Base-by-base conservation (phyloP, 2,888 invertebrate species). In the Conchocele bisecta region DNA sequence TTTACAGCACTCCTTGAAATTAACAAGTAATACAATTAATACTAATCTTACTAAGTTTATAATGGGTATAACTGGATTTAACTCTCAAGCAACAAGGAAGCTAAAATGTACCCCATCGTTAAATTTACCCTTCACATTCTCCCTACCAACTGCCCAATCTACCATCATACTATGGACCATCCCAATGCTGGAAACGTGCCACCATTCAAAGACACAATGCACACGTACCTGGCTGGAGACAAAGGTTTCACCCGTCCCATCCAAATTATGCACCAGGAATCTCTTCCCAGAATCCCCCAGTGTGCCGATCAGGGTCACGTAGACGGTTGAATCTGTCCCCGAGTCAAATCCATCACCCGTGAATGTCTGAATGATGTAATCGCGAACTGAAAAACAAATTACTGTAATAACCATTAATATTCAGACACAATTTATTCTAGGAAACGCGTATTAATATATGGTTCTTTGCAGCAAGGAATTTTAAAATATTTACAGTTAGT, bases 281-380 rank as follows among this genome's bases (percentile, higher is more conserved):
- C 88, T 67, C 68, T 78, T 82, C 4, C 89, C 89, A 15, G 84
- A 79, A 71, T 89, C 88, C 11, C 86, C 87, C 9, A 82, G 58
- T 7, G 82, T 83, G 15, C 89, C 89, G 46, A 84, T 75, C 11
- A 88, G 56, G 15, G 78, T 84, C 20, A 88, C 71, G 64, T 85
- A 84, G 11, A 88, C 86, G 42, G 68, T 70, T 20, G 86, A 86
- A 61, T 85, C 79, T 20, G 87, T 86, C 0, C 86, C 87, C 15
- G 86, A 79, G 26, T 81, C 83, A 42, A 78, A 74, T 17, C 84
- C 84, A 42, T 78, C 72, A 13, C 85, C 86, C n/a, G 88, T 87
- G 53, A 75, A 57, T 13, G 81, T 84, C 65, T 81, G 70, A 22
- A 89, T 81, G 17, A 83, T 57, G 69, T 89, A 89, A 39, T 82